Conservation (phyloP, 2,888 invertebrate genomes). For the Ferdinandea cuprea region DNA sequence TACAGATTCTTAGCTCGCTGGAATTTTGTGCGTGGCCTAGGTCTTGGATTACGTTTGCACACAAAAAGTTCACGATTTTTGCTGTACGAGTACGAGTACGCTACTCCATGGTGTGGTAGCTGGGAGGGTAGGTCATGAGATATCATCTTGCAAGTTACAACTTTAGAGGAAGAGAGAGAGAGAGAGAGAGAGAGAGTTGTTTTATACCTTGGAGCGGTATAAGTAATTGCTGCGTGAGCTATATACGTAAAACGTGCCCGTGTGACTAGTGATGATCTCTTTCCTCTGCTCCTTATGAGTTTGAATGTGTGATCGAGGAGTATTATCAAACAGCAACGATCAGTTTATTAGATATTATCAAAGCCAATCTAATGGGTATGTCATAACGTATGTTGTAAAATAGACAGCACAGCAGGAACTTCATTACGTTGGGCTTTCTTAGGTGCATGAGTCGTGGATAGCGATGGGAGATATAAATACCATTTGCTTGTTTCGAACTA, state of each 20-base stretch:
- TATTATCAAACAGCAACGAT: slow-evolving; percentile 53
- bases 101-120: slow-evolving; percentile 9
- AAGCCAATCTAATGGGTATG: slow-evolving; percentile 53
- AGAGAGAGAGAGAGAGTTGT: neutral
- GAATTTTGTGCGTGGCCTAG: slow-evolving; percentile 74
- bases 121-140: slow-evolving; percentile 57
- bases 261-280: slow-evolving; percentile 58
- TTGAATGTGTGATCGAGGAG: slow-evolving; percentile 51
- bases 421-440: neutral
- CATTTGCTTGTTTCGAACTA: too few relatives aligned
- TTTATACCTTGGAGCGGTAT: slow-evolving; percentile 43
- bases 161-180: too few relatives aligned
- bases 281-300: neutral
- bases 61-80: slow-evolving; percentile 68
- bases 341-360: slow-evolving; percentile 65
- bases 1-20: slow-evolving; percentile 52
- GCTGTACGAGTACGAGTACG: neutral
- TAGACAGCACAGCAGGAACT: neutral
- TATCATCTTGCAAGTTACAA: slow-evolving; percentile 68
- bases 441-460: neutral
- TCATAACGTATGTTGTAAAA: slow-evolving; percentile 18
- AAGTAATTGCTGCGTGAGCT: slow-evolving; percentile 74
- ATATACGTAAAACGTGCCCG: slow-evolving; percentile 65
- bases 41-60: slow-evolving; percentile 70
- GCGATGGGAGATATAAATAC: too few relatives aligned